These are phyloP conservation scores for Myiopsitta monachus DNA, from an alignment of 2,113 vertebrate species.

Conservation along the genomic window DNA sequence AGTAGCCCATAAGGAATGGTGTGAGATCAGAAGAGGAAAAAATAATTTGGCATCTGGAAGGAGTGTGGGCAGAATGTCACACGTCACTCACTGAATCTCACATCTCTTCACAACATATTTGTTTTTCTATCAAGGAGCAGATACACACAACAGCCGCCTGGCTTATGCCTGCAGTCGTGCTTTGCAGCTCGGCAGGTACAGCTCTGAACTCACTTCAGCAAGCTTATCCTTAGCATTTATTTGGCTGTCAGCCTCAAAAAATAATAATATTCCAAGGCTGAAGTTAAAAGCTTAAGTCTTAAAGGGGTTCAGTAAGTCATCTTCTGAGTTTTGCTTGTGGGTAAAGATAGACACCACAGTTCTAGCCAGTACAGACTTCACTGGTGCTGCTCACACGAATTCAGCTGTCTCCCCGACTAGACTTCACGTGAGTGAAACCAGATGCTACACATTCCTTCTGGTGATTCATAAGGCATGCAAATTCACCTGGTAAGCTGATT, in stretches of 20 bases:
- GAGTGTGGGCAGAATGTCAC: not conserved
- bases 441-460: not conserved
- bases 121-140: not conserved
- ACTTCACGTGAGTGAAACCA: not conserved
- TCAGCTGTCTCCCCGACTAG: not conserved
- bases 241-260: not conserved
- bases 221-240: not conserved
- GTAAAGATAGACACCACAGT: accelerated
- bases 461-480: not conserved
- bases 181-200: not conserved
- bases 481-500: not conserved
- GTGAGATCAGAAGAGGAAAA: not conserved
- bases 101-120: not conserved
- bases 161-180: not conserved
- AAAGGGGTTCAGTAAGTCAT: not conserved
- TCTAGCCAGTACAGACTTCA: not conserved
- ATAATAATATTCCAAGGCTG: not conserved
- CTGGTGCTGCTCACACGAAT: not conserved
- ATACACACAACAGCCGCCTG: not conserved
- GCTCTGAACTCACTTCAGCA: not conserved
- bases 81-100: not conserved
- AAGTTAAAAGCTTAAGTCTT: not conserved
- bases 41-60: not conserved
- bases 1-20: not conserved
- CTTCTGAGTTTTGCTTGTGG: not conserved